phyloP scores from a whole-genome alignment of 2,797 vertebrate genomes.

The Coccyzus lansbergi region DNA sequence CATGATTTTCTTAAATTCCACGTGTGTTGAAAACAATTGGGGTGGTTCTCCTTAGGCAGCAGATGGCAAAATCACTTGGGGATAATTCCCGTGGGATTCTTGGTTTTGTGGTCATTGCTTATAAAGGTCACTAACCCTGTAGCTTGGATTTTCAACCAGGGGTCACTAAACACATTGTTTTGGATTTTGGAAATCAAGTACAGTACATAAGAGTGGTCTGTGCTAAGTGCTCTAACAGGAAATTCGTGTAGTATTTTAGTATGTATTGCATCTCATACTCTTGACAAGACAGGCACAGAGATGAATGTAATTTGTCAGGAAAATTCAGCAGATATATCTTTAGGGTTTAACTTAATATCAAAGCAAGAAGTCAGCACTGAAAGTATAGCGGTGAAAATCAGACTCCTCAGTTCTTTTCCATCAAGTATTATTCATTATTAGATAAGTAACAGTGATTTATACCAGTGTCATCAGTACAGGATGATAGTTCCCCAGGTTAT shows the following conservation, averaged over 20 bases:
- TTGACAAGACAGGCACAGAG: constrained; percentile 54
- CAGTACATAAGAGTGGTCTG: not conserved
- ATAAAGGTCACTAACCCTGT: constrained; percentile 21
- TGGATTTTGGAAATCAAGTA: constrained; percentile 33
- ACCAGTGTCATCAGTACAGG: constrained; percentile 46
- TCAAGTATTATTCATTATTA: constrained; percentile 58
- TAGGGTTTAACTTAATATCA: constrained; percentile 27
- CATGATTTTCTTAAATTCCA: not conserved
- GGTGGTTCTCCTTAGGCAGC: constrained; percentile 4
- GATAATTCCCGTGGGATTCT: constrained; percentile 28
- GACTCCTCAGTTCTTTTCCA: constrained; percentile 40
- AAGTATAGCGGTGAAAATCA: constrained; percentile 33
- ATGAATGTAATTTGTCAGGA: constrained; percentile 47
- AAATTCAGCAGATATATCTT: constrained; percentile 39
- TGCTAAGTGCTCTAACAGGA: constrained; percentile 30
- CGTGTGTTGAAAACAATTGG: not conserved
- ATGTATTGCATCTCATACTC: constrained; percentile 8
- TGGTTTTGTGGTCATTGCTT: constrained; percentile 52
- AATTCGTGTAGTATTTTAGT: constrained; percentile 31
- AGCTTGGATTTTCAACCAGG: constrained; percentile 36
- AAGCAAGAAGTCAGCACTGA: not conserved
- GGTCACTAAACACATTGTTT: not conserved
- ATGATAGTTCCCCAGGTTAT: constrained; percentile 57
- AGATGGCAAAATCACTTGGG: constrained; percentile 25
- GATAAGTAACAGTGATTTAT: constrained; percentile 67